phyloP scores from a whole-genome alignment of 1,140 invertebrate species.

The Reticulitermes speratus region DNA sequence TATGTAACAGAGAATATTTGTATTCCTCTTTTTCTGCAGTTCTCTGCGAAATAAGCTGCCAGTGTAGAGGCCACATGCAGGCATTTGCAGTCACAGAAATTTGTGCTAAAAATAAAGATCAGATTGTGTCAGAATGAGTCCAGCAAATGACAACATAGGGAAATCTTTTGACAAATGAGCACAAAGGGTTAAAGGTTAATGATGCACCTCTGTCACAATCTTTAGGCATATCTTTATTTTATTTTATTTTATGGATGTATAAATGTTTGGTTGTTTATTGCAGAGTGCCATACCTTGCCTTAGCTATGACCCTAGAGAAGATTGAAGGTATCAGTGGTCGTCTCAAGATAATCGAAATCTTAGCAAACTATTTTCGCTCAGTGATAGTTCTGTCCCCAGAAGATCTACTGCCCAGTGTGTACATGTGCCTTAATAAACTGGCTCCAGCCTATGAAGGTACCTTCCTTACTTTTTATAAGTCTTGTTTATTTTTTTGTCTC shows the following conservation, averaged over 20 bases:
- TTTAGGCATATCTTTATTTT: neutral
- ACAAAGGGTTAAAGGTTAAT: neutral
- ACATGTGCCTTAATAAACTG: slow-evolving; percentile 93
- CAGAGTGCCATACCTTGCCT: slow-evolving; percentile 89
- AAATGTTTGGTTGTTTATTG: slow-evolving; percentile 39
- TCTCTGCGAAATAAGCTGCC: no score
- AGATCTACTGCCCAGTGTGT: slow-evolving; percentile 87
- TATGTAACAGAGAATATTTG: no score
- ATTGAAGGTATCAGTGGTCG: slow-evolving; percentile 89
- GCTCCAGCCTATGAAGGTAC: slow-evolving; percentile 90
- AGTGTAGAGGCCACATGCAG: no score
- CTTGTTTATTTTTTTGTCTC: neutral
- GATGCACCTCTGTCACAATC: neutral
- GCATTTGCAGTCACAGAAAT: no score
- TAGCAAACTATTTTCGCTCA: slow-evolving; percentile 93
- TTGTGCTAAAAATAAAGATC: no score
- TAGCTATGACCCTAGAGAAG: slow-evolving; percentile 85
- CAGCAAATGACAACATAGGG: no score
- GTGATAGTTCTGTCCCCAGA: slow-evolving; percentile 84
- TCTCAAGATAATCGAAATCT: slow-evolving; percentile 91
- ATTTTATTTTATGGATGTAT: neutral
- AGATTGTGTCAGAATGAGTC: no score
- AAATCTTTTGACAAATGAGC: slow-evolving; percentile 24
- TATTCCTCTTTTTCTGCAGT: no score
- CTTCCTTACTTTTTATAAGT: slow-evolving; percentile 41